Percentiles rank a stretch among this genome's conserved stretches.
Evolutionary conservation across 2,888 invertebrate species (phyloP).

Genomic region (Heliothis peltigera): DNA sequence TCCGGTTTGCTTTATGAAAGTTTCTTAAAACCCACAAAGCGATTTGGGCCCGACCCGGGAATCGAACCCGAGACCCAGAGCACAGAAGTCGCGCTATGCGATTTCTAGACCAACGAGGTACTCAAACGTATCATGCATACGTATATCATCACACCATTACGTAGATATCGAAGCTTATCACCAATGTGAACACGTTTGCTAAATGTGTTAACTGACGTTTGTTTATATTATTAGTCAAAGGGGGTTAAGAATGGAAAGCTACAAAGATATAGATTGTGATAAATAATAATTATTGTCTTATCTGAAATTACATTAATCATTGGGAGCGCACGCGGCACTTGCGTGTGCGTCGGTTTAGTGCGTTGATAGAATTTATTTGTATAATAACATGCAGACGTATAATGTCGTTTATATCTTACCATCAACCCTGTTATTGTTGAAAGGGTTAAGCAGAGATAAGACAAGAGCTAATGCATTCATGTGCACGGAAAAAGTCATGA

Average conservation of each 20-base stretch:
- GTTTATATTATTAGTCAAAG: slow-evolving; percentile 40
- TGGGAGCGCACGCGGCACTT: slow-evolving; percentile 49
- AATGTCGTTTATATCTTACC: no score
- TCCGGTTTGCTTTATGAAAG: no score
- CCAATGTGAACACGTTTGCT: slow-evolving; percentile 29
- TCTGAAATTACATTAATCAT: slow-evolving; percentile 51
- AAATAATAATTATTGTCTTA: slow-evolving; percentile 44
- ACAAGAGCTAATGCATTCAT: neutral
- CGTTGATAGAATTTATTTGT: slow-evolving; percentile 11
- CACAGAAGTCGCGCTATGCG: no score
- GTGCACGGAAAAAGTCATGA: neutral
- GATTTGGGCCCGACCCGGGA: no score
- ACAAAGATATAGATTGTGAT: slow-evolving; percentile 65
- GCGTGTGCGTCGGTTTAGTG: slow-evolving; percentile 44
- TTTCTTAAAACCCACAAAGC: no score
- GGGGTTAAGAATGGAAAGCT: slow-evolving; percentile 63
- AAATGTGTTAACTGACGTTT: slow-evolving; percentile 44
- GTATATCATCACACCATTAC: slow-evolving; percentile 25
- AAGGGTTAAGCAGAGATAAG: neutral
- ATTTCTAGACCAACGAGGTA: no score
- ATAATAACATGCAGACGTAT: no score
- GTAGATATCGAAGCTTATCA: slow-evolving; percentile 35
- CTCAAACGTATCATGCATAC: no score
- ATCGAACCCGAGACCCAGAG: no score
- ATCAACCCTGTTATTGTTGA: neutral